phyloP scores from a whole-genome alignment of 1,140 invertebrate species.

The Acromyrmex heyeri region DNA sequence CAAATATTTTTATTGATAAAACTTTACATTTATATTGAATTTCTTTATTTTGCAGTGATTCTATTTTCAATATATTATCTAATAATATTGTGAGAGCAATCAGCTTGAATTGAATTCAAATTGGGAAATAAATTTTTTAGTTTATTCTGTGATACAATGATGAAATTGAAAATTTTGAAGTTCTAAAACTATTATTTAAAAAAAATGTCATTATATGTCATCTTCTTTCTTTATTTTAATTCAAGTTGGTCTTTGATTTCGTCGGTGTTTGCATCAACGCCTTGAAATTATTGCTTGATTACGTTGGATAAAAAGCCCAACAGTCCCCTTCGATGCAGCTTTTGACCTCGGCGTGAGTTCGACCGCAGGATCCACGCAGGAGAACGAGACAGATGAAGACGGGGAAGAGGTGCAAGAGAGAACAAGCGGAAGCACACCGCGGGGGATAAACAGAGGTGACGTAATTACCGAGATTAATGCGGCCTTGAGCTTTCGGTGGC shows the following conservation, averaged over 20 bases:
- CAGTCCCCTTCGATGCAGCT: constrained; percentile 61
- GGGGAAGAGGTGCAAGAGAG: neutral
- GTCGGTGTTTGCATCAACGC: constrained; percentile 51
- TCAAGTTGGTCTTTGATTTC: constrained; percentile 22
- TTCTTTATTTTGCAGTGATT: neutral
- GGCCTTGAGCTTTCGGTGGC: constrained; percentile 78
- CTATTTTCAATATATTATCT: neutral
- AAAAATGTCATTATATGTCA: neutral
- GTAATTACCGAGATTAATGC: constrained; percentile 84
- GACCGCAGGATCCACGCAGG: constrained; percentile 57
- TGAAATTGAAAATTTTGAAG: neutral
- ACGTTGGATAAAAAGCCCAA: constrained; percentile 70
- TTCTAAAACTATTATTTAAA: neutral
- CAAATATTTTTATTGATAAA: constrained; percentile 1
- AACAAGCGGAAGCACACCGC: constrained; percentile 62
- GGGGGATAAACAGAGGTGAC: constrained; percentile 82
- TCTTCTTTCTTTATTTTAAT: neutral
- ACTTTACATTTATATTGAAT: neutral
- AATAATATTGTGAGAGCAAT: neutral
- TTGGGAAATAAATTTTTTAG: neutral
- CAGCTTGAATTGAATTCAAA: constrained; percentile 3
- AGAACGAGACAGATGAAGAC: constrained; percentile 34
- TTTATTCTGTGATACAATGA: neutral
- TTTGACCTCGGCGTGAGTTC: constrained; percentile 59
- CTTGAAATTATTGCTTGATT: constrained; percentile 66